Base-by-base conservation (phyloP, 2,797 vertebrate genomes). In the Percopsis omiscomaycus region DNA sequence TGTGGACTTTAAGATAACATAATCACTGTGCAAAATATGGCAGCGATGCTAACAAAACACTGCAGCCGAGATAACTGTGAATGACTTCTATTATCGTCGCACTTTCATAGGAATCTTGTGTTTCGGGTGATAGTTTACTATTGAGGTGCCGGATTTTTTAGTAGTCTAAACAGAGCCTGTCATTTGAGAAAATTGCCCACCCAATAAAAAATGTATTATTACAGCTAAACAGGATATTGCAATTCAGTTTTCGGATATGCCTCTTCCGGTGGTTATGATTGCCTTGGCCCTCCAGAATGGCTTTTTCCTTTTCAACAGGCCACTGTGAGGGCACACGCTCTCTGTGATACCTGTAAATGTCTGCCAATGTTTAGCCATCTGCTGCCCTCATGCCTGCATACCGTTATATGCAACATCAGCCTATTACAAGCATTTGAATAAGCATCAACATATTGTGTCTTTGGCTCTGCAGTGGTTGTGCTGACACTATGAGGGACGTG, bases 181-280 rank as follows among this genome's bases (percentile, higher is more conserved):
- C 32, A 42, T 57, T 32, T 49, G 45, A 65, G 56, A 67, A 55
- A 37, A 50, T 56, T 30, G 15, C 27, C 64, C 55, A 71, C 27
- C 55, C 55, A 78, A 68, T 69, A 12, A 79, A 74, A 69, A 44
- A 66, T 28, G 46, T 68, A 47, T 78, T 75, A 64, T 71, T 76
- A 61, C 32, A 57, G 56, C 69, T 50, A 61, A 44, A 69, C 50
- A 55, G 27, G 54, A 64, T 56, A 55, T 52, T 55, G 16, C 48
- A 27, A 54, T 48, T 50, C 46, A 10, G 13, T 73, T 65, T 81
- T 85, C 84, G 75, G 81, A 83, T 82, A 66, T 8, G 51, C 16
- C 50, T 61, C 29, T 73, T 85, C 77, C 76, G 57, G 51, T 69
- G 65, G 61, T 79, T 84, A 86, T 63, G 64, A 55, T 44, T 28